Conservation (phyloP, 2,888 invertebrate species). For the Drosophila nr. perissopoda region DNA sequence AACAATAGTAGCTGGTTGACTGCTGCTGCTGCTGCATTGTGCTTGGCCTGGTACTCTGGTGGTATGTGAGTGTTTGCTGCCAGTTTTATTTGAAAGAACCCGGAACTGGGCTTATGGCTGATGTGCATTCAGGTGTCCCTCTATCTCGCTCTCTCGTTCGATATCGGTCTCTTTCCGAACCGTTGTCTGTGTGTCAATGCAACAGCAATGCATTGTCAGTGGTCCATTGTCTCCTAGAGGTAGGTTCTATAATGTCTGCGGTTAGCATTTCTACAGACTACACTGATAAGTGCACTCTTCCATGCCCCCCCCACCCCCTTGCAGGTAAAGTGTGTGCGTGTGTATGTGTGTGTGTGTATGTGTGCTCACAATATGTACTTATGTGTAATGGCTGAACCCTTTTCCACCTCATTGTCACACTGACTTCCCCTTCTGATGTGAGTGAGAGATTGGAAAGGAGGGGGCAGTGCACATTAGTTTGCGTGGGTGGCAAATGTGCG, state of each 20-base stretch:
- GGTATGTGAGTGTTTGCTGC: slow-evolving; percentile 68
- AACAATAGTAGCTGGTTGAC: slow-evolving; percentile 43
- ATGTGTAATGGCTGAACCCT: slow-evolving; percentile 12
- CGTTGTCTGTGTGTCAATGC: slow-evolving; percentile 28
- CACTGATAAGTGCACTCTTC: slow-evolving; percentile 6
- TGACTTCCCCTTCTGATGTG: slow-evolving; percentile 16
- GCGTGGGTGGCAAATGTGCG: slow-evolving; percentile 16
- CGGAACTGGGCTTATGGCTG: slow-evolving; percentile 61
- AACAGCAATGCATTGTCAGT: slow-evolving; percentile 38
- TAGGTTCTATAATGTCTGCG: slow-evolving; percentile 61
- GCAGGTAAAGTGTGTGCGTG: slow-evolving; percentile 31
- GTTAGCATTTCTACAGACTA: slow-evolving; percentile 58
- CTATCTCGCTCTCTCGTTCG: neutral
- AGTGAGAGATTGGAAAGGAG: slow-evolving; percentile 4
- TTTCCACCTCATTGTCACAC: slow-evolving; percentile 6
- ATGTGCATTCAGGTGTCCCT: slow-evolving; percentile 55
- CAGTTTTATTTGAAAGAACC: slow-evolving; percentile 71
- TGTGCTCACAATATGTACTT: slow-evolving; percentile 21
- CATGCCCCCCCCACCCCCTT: neutral
- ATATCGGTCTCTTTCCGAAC: slow-evolving; percentile 12
- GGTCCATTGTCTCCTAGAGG: slow-evolving; percentile 66
- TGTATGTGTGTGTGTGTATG: slow-evolving; percentile 14
- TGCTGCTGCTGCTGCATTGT: slow-evolving; percentile 44
- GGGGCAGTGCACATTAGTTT: slow-evolving; percentile 23
- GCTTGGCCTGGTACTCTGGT: slow-evolving; percentile 26